phyloP scores from a whole-genome alignment of 2,888 invertebrate species.

The Scaptomyza flava region DNA sequence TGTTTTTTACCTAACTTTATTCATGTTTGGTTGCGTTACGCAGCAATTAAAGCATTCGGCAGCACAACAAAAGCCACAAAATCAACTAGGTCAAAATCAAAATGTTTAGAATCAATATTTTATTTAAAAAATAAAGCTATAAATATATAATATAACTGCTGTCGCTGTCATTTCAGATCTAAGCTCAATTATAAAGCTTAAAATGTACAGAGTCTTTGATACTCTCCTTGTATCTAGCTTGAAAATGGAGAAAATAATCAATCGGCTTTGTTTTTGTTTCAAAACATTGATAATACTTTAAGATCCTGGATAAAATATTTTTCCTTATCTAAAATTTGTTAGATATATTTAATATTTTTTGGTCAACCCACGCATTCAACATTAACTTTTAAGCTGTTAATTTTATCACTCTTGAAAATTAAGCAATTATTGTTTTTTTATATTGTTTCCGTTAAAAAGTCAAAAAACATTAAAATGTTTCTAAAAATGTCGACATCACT shows the following conservation, averaged over 20 bases:
- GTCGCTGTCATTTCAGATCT: too few species aligned
- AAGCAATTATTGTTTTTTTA: constrained; percentile 13
- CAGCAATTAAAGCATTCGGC: neutral
- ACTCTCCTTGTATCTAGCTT: too few species aligned
- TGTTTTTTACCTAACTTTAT: neutral
- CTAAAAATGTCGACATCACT: constrained; percentile 24
- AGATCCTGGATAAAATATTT: too few species aligned
- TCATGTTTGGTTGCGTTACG: neutral
- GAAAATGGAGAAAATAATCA: too few species aligned
- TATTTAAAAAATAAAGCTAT: too few species aligned
- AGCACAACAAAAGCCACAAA: neutral
- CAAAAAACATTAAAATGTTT: constrained; percentile 34
- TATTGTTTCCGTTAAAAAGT: neutral
- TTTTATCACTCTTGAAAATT: neutral
- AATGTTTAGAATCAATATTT: neutral
- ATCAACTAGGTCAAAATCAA: neutral
- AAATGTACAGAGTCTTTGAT: too few species aligned
- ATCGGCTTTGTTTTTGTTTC: too few species aligned
- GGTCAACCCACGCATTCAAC: neutral
- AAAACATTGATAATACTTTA: too few species aligned
- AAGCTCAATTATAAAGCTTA: too few species aligned
- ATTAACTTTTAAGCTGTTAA: neutral
- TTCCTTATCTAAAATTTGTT: neutral
- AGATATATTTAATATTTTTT: neutral
- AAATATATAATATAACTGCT: too few species aligned